Percentiles rank a stretch among this genome's conserved stretches.
Conservation (phyloP, 2,888 invertebrate genomes). For the Altica lythri region DNA sequence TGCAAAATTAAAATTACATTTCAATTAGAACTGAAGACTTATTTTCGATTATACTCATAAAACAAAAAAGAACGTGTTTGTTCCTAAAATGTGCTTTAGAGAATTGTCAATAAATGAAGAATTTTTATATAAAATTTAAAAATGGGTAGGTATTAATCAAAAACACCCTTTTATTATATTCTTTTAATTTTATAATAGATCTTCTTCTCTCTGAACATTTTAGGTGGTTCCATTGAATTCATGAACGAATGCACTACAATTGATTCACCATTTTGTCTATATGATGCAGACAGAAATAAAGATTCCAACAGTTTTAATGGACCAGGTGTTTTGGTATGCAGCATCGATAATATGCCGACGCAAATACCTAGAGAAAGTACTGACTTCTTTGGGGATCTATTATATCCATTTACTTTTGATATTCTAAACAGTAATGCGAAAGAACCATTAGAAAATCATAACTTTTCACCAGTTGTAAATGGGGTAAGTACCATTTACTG, state of each 20-base stretch:
- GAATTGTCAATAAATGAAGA: no score
- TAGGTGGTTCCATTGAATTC: conserved; percentile 78
- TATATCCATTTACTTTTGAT: conserved; percentile 86
- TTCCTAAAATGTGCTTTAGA: no score
- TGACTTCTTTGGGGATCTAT: conserved; percentile 93
- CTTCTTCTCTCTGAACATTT: conserved; percentile 58
- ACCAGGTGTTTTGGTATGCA: conserved; percentile 97
- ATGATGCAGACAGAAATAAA: conserved; percentile 97
- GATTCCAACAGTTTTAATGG: conserved; percentile 96
- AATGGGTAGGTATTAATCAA: no score
- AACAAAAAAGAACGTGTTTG: no score
- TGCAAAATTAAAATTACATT: no score
- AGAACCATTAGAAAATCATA: conserved; percentile 76
- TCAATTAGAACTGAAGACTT: no score
- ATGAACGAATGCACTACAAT: conserved; percentile 99
- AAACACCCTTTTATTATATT: neutral
- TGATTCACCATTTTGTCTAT: conserved; percentile 98
- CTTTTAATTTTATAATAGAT: neutral
- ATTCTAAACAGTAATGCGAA: conserved; percentile 83
- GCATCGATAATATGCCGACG: conserved; percentile 99
- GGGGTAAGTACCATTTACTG: conserved; percentile 60
- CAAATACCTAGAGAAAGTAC: conserved; percentile 97
- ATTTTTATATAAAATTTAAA: no score
- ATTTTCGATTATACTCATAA: no score
- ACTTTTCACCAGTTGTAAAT: conserved; percentile 72